These are phyloP conservation scores for Silurus meridionalis DNA, from an alignment of 2,113 vertebrate species.

Conservation along the genomic window DNA sequence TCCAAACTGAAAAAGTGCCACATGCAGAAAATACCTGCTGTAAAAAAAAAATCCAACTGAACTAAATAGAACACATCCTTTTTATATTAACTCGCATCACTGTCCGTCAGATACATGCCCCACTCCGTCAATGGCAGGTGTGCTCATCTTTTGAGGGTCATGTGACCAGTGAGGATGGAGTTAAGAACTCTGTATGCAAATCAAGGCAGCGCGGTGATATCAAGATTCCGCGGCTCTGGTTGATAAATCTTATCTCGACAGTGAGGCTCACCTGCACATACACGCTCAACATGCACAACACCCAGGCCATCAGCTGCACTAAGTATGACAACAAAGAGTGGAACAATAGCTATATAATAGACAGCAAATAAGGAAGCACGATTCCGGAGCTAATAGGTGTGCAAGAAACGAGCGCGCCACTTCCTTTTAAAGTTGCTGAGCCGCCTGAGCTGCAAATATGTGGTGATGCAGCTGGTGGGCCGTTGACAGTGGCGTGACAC, in stretches of 20 bases:
- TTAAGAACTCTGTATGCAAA: constrained; percentile 1
- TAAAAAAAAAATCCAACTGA: constrained; percentile 48
- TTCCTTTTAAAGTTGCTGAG: not conserved
- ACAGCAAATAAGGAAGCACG: constrained; percentile 15
- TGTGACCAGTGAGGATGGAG: not conserved
- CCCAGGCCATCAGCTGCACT: not conserved
- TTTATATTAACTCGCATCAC: constrained; percentile 53
- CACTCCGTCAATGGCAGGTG: constrained; percentile 33
- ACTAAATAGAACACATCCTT: constrained; percentile 50
- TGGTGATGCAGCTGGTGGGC: constrained; percentile 8
- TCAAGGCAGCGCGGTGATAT: constrained; percentile 42
- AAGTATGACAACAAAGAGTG: not conserved
- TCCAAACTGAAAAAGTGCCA: constrained; percentile 61
- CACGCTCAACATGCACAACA: not conserved
- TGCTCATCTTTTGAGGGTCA: not conserved
- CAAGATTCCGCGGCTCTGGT: not conserved
- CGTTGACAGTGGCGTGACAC: not conserved
- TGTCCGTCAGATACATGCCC: constrained; percentile 48
- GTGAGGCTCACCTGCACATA: not conserved
- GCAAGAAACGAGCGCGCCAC: not conserved
- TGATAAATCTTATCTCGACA: not conserved
- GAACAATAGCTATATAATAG: constrained; percentile 13
- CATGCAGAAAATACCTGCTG: constrained; percentile 66
- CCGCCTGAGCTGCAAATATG: constrained; percentile 4
- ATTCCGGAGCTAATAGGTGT: not conserved